Conservation (phyloP, 2,888 invertebrate genomes). For the Sphinx pinastri region DNA sequence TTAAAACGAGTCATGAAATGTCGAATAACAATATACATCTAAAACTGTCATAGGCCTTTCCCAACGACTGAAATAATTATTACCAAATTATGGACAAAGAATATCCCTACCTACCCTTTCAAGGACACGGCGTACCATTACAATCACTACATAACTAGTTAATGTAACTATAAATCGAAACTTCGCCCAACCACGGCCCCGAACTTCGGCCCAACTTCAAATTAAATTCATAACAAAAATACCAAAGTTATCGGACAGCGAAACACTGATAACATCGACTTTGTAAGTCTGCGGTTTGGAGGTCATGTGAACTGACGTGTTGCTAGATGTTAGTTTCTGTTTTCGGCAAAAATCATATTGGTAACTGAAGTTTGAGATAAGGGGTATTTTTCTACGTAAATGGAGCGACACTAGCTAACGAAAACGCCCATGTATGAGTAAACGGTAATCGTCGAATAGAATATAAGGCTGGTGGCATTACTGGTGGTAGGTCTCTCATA, state of each 20-base stretch:
- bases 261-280: slow-evolving; percentile 14
- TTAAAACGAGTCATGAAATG: too few relatives aligned
- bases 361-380: not conserved
- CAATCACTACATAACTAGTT: not conserved
- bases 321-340: not conserved
- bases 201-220: slow-evolving; percentile 47
- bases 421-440: too few relatives aligned
- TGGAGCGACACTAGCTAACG: too few relatives aligned
- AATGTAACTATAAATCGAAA: not conserved
- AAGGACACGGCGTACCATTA: not conserved
- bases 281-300: slow-evolving; percentile 6
- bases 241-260: slow-evolving; percentile 33
- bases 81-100: too few relatives aligned
- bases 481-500: too few relatives aligned
- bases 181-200: not conserved
- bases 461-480: too few relatives aligned
- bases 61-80: too few relatives aligned
- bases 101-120: too few relatives aligned
- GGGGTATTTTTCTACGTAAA: too few relatives aligned
- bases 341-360: not conserved
- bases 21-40: too few relatives aligned
- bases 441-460: too few relatives aligned
- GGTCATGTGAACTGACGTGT: not conserved
- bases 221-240: slow-evolving; percentile 51
- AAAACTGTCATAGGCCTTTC: too few relatives aligned